phyloP scores from a whole-genome alignment of 2,888 invertebrate genomes.

The Papilio protenor region DNA sequence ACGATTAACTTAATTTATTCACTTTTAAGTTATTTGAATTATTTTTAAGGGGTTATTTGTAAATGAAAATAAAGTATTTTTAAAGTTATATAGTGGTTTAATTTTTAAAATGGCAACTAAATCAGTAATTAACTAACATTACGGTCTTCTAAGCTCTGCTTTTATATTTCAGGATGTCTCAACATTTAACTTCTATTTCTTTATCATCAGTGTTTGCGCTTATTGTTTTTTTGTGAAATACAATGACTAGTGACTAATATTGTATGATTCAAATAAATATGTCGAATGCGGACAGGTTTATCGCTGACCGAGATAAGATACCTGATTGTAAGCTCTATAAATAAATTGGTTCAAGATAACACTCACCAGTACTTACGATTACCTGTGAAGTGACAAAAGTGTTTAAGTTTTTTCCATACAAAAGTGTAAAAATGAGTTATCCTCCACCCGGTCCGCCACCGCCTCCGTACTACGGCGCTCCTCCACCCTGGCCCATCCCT shows the following conservation, averaged over 20 bases:
- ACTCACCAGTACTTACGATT: conserved; percentile 33
- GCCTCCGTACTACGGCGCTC: conserved; percentile 60
- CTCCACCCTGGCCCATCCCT: conserved; percentile 52
- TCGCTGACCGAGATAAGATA: conserved; percentile 40
- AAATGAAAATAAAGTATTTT: conserved; percentile 21
- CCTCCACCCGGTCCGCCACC: conserved; percentile 59
- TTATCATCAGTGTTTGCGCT: background rate
- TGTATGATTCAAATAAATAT: conserved; percentile 11
- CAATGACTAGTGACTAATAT: conserved; percentile 24
- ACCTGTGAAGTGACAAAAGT: conserved; percentile 17
- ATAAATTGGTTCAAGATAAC: conserved; percentile 37
- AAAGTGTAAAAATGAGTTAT: conserved; percentile 62
- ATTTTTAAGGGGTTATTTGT: conserved; percentile 4
- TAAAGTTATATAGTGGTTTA: background rate
- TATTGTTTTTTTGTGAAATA: conserved; percentile 1
- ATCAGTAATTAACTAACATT: background rate
- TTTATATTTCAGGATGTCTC: background rate
- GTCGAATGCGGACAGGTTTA: conserved; percentile 22
- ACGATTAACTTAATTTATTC: conserved; percentile 10
- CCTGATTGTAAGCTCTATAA: conserved; percentile 1
- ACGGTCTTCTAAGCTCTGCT: background rate
- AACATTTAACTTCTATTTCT: background rate
- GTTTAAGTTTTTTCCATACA: conserved; percentile 6
- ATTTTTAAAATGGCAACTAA: background rate
- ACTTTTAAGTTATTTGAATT: conserved; percentile 4